phyloP scores from a whole-genome alignment of 2,797 vertebrate species.

The Amniataba percoides region DNA sequence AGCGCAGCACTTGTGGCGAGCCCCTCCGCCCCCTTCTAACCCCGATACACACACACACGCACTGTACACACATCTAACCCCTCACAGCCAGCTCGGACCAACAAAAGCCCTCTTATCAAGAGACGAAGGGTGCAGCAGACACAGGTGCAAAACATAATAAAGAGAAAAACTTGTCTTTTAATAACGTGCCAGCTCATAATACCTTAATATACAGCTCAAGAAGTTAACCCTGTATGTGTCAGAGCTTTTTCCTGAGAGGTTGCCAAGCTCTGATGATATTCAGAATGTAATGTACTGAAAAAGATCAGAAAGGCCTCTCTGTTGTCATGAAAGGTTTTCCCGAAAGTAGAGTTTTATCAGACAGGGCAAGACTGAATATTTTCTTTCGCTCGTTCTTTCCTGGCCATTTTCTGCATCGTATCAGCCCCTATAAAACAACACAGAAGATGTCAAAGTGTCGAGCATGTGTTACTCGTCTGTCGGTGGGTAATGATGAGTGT shows the following conservation, averaged over 20 bases:
- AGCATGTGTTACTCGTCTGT: constrained; percentile 40
- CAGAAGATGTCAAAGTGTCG: constrained; percentile 30
- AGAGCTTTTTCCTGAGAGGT: constrained; percentile 18
- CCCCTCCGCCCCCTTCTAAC: not conserved
- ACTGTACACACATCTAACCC: constrained; percentile 28
- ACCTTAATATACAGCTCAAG: constrained; percentile 52
- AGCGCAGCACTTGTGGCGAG: constrained; percentile 38
- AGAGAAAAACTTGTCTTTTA: constrained; percentile 76
- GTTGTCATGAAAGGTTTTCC: not conserved
- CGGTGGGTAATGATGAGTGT: constrained; percentile 43
- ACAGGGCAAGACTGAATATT: constrained; percentile 21
- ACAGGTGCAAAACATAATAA: constrained; percentile 86
- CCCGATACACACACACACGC: constrained; percentile 35
- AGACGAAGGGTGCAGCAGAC: constrained; percentile 61
- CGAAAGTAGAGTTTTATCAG: constrained; percentile 17
- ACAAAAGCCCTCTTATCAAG: constrained; percentile 85
- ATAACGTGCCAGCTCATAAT: constrained; percentile 79
- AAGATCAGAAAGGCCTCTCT: too few species aligned
- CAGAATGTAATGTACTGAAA: not conserved
- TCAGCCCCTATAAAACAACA: constrained; percentile 26
- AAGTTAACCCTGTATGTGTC: constrained; percentile 60
- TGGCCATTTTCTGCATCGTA: not conserved
- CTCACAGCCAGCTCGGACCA: constrained; percentile 58
- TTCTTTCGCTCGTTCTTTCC: not conserved
- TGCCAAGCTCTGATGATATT: constrained; percentile 10